phyloP scores from a whole-genome alignment of 1,140 invertebrate genomes.

The Daktulosphaira vitifoliae region DNA sequence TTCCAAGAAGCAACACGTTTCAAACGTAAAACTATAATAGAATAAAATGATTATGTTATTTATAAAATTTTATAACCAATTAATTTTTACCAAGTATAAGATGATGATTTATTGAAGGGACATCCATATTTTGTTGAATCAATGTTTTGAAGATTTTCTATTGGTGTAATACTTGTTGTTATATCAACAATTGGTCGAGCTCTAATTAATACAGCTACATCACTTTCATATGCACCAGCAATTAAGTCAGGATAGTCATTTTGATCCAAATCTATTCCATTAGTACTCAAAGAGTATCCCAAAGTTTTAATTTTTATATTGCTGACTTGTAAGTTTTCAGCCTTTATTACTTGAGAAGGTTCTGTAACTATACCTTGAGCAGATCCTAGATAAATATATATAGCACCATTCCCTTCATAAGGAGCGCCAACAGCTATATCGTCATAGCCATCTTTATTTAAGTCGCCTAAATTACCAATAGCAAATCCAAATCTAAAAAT shows the following conservation, averaged over 20 bases:
- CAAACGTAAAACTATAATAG: conserved; percentile 65
- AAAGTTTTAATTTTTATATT: conserved; percentile 57
- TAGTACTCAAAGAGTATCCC: conserved; percentile 77
- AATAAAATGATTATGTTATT: conserved; percentile 30
- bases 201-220: conserved; percentile 61
- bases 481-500: conserved; percentile 67
- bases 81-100: conserved; percentile 60
- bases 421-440: conserved; percentile 88
- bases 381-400: conserved; percentile 81
- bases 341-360: conserved; percentile 61
- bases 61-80: conserved; percentile 8
- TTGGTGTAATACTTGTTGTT: conserved; percentile 53
- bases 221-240: conserved; percentile 76
- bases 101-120: conserved; percentile 51
- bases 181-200: conserved; percentile 82
- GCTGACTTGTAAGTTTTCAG: conserved; percentile 43
- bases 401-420: conserved; percentile 70
- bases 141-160: conserved; percentile 59
- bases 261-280: conserved; percentile 74
- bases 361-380: conserved; percentile 60
- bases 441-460: conserved; percentile 83
- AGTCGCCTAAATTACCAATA: conserved; percentile 73
- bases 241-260: conserved; percentile 89
- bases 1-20: conserved; percentile 73
- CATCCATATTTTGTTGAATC: conserved; percentile 71